Base-by-base conservation (phyloP, 2,888 invertebrate species). In the Drosophila limbata region DNA sequence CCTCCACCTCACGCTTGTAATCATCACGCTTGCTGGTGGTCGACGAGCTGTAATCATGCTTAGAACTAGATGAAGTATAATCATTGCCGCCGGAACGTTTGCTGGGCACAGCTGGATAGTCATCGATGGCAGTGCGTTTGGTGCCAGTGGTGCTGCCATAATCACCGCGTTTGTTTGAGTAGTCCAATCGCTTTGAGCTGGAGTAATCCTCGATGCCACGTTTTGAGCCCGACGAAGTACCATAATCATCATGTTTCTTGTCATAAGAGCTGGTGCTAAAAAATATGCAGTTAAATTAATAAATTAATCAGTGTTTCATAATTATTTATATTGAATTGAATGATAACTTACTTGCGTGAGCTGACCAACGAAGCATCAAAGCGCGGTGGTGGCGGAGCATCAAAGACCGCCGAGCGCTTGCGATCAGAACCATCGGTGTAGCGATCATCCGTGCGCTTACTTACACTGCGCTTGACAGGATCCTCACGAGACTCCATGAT, bases 311-410 rank as follows among this genome's bases (percentile, higher is more conserved):
- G 3, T 4, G 0, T 4, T 19, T 42, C 10, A 19, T 5, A 42
- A 9, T n/a, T 1, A 2, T 4, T 5, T 37, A 37, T 5, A 13
- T n/a, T 8, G 0, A 37, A 2, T 44, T 21, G 3, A 44, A 11
- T 1, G 9, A n/a, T 1, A 35, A 60, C 74, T 68, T 67, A 91
- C 91, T 88, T 92, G 89, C 92, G 91, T n/a, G 92, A 85, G 61
- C 89, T 59, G 10, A 90, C 90, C 71, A 93, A 81, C 21, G 90
- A 86, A 3, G 92, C 80, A 82, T 93, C 93, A 74, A 93, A 93
- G 64, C 92, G 87, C 6, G 93, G 93, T 17, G 93, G 93, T 17
- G 93, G 93, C 40, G 93, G 93, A n/a, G 92, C 92, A 66, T 93
- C 93, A 69, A 92, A 92, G 9, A 76, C 90, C 3, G 91, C 56